phyloP scores from a whole-genome alignment of 2,888 invertebrate genomes.

The Ophioninae sp. region DNA sequence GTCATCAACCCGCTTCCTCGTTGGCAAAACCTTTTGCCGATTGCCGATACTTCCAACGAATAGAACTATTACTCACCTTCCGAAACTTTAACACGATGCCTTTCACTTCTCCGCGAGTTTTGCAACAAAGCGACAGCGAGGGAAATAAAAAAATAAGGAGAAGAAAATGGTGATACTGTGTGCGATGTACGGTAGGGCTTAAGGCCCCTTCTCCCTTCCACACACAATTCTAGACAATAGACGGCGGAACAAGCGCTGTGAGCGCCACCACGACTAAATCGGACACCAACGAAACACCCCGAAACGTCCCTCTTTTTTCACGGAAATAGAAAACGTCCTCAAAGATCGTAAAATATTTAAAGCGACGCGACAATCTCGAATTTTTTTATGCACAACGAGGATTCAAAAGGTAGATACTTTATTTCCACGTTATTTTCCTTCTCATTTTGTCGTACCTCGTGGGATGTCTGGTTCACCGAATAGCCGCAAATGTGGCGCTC shows the following conservation, averaged over 20 bases:
- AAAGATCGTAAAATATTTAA: background rate
- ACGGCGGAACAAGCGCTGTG: constrained; percentile 31
- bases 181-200: constrained; percentile 50
- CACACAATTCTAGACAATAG: constrained; percentile 42
- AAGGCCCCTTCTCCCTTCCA: constrained; percentile 63
- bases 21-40: background rate
- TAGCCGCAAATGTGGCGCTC: constrained; percentile 1
- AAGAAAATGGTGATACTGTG: constrained; percentile 17
- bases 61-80: constrained; percentile 42
- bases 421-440: background rate
- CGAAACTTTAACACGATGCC: constrained; percentile 8
- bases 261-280: constrained; percentile 57
- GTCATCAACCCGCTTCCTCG: background rate
- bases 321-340: constrained; percentile 1
- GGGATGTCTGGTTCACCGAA: constrained; percentile 16
- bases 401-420: background rate
- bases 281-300: constrained; percentile 10
- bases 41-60: background rate
- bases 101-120: constrained; percentile 22
- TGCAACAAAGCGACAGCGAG: constrained; percentile 14
- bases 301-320: constrained; percentile 2
- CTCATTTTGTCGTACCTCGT: constrained; percentile 9
- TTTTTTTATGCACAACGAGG: background rate
- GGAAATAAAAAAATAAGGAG: background rate
- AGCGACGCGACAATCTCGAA: background rate